Conservation (phyloP, 2,113 vertebrate species). For the Perca fluviatilis region DNA sequence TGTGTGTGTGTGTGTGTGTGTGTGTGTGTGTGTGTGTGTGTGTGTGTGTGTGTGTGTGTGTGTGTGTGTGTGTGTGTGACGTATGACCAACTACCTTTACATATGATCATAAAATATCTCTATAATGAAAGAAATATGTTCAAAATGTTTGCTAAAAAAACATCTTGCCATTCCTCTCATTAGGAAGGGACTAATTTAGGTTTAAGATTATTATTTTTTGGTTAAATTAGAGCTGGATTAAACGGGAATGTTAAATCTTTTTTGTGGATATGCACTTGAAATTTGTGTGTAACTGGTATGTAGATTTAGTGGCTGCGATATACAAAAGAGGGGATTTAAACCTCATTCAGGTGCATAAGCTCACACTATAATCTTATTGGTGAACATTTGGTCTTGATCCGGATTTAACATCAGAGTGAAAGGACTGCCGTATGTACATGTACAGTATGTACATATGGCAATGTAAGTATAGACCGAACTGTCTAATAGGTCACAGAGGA, state of each 20-base stretch:
- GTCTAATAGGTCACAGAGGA: background rate
- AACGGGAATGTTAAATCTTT: background rate
- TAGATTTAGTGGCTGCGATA: background rate
- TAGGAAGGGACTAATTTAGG: background rate
- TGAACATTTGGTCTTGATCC: background rate
- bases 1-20: background rate
- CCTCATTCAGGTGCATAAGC: background rate
- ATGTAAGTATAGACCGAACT: background rate
- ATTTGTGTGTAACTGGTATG: background rate
- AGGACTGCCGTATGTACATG: background rate
- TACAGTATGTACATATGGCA: background rate
- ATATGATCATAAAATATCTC: background rate
- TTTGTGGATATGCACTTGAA: background rate
- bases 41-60: no score
- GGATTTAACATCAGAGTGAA: background rate
- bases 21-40: no score
- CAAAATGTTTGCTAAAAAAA: background rate
- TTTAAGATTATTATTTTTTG: background rate
- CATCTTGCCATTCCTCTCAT: background rate
- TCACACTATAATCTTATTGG: background rate
- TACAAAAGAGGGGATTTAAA: background rate
- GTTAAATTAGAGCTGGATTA: background rate
- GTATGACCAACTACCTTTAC: no score
- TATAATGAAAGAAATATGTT: background rate
- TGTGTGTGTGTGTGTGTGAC: background rate